These are phyloP conservation scores for Perccottus glenii DNA, from an alignment of 2,113 vertebrate genomes.

Conservation along the genomic window DNA sequence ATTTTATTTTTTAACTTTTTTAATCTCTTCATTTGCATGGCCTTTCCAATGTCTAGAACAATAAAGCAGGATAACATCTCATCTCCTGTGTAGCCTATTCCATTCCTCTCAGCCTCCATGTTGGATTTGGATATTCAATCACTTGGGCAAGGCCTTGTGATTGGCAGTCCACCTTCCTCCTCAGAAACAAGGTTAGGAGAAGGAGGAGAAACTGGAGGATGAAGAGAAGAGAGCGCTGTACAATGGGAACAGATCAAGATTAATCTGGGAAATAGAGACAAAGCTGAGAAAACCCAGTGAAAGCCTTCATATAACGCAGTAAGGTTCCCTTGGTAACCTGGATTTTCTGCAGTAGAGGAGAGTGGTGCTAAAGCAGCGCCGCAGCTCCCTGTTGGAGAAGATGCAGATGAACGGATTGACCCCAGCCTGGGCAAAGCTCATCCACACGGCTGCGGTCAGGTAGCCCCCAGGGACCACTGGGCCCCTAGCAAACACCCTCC, in stretches of 20 bases:
- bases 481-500: constrained; percentile 98
- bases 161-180: constrained; percentile 68
- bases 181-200: constrained; percentile 55
- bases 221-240: constrained; percentile 73
- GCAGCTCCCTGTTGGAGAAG: constrained; percentile 99
- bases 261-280: constrained; percentile 70
- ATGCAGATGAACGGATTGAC: constrained; percentile 99
- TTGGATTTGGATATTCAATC: constrained; percentile 58
- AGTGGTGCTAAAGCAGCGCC: constrained; percentile 99
- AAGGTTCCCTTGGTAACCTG: constrained; percentile 99
- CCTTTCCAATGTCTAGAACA: constrained; percentile 76
- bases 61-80: constrained; percentile 77
- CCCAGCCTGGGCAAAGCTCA: constrained; percentile 99
- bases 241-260: constrained; percentile 72
- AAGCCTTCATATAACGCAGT: constrained; percentile 99
- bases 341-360: constrained; percentile 99
- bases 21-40: constrained; percentile 74
- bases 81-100: constrained; percentile 58
- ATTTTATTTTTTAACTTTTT: constrained; percentile 59
- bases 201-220: constrained; percentile 58
- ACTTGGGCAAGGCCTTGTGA: constrained; percentile 58
- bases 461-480: constrained; percentile 95
- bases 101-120: constrained; percentile 70
- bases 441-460: constrained; percentile 98
- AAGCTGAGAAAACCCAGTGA: constrained; percentile 57